phyloP scores from a whole-genome alignment of 2,888 invertebrate genomes.

The Phyllotreta striolata region DNA sequence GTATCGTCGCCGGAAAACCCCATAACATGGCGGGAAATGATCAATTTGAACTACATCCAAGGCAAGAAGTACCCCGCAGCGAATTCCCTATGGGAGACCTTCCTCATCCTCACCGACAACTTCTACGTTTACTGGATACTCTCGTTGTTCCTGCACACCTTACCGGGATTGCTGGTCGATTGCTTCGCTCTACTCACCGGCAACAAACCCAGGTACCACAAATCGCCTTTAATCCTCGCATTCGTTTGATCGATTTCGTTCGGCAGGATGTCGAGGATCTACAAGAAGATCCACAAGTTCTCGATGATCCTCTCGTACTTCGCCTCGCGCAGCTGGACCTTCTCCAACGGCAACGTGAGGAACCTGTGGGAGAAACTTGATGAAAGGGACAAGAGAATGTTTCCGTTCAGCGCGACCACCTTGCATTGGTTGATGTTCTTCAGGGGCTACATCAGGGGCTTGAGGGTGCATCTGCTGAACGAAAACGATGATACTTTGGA shows the following conservation, averaged over 20 bases:
- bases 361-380: conserved; percentile 67
- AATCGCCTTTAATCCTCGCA: too few species aligned
- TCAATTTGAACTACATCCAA: conserved; percentile 62
- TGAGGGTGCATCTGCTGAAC: conserved; percentile 79
- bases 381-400: conserved; percentile 65
- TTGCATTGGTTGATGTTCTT: conserved; percentile 79
- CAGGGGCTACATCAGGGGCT: conserved; percentile 74
- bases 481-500: conserved; percentile 73
- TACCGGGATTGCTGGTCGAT: conserved; percentile 71
- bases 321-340: conserved; percentile 75
- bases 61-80: conserved; percentile 64
- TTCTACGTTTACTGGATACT: conserved; percentile 59
- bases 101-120: conserved; percentile 48
- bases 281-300: conserved; percentile 82
- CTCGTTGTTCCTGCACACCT: conserved; percentile 66
- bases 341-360: conserved; percentile 71
- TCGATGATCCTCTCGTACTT: conserved; percentile 78
- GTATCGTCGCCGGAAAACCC: conserved; percentile 83
- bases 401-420: conserved; percentile 75
- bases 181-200: conserved; percentile 60
- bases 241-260: too few species aligned
- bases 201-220: conserved; percentile 59
- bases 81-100: conserved; percentile 64
- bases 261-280: conserved; percentile 81
- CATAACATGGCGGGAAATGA: conserved; percentile 80